Conservation (phyloP, 1,140 invertebrate species). For the Vanessa tameamea region DNA sequence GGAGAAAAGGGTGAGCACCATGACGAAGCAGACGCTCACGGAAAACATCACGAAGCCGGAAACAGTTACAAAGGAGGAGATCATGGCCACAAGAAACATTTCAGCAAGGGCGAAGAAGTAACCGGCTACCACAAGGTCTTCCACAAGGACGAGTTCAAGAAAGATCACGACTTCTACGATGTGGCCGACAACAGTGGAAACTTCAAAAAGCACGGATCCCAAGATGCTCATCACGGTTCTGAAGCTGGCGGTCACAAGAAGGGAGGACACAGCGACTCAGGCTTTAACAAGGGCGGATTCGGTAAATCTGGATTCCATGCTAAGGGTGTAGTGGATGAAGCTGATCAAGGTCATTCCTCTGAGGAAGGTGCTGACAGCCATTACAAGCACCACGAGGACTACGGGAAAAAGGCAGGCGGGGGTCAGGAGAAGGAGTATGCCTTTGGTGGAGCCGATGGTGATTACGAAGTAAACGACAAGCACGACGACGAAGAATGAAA, state of each 20-base stretch:
- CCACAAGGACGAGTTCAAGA: conserved; percentile 88
- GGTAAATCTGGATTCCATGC: conserved; percentile 79
- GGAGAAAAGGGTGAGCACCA: conserved; percentile 63
- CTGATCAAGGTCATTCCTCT: conserved; percentile 71
- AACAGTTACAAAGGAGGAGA: conserved; percentile 85
- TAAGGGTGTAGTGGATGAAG: conserved; percentile 76
- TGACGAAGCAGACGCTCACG: conserved; percentile 70
- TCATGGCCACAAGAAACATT: conserved; percentile 85
- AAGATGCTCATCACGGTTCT: conserved; percentile 77
- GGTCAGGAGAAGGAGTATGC: conserved; percentile 58
- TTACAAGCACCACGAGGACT: conserved; percentile 56
- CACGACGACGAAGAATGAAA: conserved; percentile 26
- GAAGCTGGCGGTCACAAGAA: conserved; percentile 81
- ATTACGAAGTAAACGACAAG: conserved; percentile 28
- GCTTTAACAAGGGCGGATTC: conserved; percentile 71
- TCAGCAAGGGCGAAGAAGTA: conserved; percentile 86
- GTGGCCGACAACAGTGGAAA: conserved; percentile 84
- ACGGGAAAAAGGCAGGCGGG: conserved; percentile 62
- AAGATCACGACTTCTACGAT: conserved; percentile 87
- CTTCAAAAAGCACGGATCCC: conserved; percentile 82
- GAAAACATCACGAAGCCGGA: conserved; percentile 73
- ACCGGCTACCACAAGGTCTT: conserved; percentile 87
- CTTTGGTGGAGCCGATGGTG: conserved; percentile 56
- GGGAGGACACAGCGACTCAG: conserved; percentile 79
- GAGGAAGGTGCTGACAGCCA: conserved; percentile 65